phyloP scores from a whole-genome alignment of 2,888 invertebrate species.

The Macrophya annulata region DNA sequence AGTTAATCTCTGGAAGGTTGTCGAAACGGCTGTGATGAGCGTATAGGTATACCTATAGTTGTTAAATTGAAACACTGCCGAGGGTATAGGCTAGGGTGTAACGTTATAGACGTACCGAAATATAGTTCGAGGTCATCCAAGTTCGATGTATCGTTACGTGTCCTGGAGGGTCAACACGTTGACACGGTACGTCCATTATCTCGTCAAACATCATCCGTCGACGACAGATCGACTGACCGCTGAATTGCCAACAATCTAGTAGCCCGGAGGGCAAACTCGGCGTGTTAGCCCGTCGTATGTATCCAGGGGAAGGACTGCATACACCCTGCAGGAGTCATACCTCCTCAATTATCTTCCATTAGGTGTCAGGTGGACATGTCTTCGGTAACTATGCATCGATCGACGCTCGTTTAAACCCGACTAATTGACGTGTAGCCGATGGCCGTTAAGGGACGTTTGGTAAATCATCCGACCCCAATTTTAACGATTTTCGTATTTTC shows the following conservation, averaged over 20 bases:
- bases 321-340: neutral
- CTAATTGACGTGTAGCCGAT: neutral
- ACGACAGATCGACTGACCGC: constrained; percentile 71
- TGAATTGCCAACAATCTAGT: constrained; percentile 71
- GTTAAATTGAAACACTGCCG: neutral
- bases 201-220: constrained; percentile 76
- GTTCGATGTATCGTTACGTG: constrained; percentile 4
- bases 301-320: neutral
- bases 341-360: constrained; percentile 20
- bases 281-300: neutral
- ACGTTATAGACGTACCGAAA: neutral
- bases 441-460: too few species aligned
- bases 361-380: neutral
- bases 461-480: too few species aligned
- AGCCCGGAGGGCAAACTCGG: constrained; percentile 2
- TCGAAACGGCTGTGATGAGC: neutral
- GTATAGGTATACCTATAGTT: constrained; percentile 13
- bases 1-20: neutral
- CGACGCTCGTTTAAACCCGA: neutral
- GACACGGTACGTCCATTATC: constrained; percentile 78
- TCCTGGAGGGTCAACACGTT: constrained; percentile 74
- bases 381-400: constrained; percentile 5
- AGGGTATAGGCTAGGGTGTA: too few species aligned
- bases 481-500: too few species aligned
- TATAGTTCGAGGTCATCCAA: neutral